phyloP scores from a whole-genome alignment of 2,113 vertebrate species.

The Lota lota region DNA sequence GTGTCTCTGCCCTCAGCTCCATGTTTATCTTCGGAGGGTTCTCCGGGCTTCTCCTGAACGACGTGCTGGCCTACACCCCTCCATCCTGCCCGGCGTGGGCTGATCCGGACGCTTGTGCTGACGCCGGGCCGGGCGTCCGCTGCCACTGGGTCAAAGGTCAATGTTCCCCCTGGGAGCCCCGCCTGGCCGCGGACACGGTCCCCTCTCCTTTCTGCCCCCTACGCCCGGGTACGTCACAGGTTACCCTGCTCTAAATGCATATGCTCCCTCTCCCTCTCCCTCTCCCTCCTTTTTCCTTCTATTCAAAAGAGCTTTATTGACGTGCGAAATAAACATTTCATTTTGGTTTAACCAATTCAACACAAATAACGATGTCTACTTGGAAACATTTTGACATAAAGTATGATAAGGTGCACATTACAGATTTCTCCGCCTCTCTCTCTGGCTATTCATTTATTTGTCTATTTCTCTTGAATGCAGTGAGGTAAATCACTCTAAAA shows the following conservation, averaged over 20 bases:
- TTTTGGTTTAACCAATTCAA: too few species aligned
- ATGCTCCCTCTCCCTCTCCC: background rate
- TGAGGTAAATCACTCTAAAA: too few species aligned
- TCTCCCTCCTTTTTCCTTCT: background rate
- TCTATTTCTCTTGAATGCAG: too few species aligned
- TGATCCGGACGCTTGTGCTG: conserved; percentile 47
- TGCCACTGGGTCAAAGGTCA: conserved; percentile 74
- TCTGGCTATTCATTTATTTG: too few species aligned
- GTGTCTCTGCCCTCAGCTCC: conserved; percentile 59
- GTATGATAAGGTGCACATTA: too few species aligned
- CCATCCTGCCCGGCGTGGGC: conserved; percentile 72
- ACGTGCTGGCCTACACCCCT: conserved; percentile 78
- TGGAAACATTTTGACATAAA: too few species aligned
- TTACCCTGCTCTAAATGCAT: too few species aligned
- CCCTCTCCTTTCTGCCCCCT: conserved; percentile 76
- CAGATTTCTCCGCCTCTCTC: too few species aligned
- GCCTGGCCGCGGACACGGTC: conserved; percentile 56
- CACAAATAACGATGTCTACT: too few species aligned
- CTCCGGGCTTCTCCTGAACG: conserved; percentile 84
- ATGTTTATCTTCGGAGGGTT: conserved; percentile 90
- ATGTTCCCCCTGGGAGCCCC: conserved; percentile 77
- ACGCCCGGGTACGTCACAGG: conserved; percentile 61
- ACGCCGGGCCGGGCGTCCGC: conserved; percentile 70
- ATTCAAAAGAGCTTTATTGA: too few species aligned
- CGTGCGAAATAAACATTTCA: too few species aligned